Evolutionary conservation across 2,888 invertebrate species (phyloP).

Genomic region (Rhagonycha lutea): DNA sequence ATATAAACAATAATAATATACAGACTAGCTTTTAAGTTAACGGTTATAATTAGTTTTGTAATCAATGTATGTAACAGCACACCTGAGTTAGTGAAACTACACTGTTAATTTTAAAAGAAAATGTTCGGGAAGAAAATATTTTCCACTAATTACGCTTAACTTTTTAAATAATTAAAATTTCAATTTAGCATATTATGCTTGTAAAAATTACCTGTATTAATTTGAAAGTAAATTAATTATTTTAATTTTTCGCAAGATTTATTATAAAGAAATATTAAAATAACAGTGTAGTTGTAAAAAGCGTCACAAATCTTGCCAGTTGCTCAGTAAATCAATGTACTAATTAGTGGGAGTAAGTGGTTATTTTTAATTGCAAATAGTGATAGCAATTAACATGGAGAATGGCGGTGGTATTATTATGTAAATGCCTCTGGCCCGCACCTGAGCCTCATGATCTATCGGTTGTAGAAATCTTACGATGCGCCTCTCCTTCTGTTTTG

Average conservation of each 20-base stretch:
- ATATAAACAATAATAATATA: constrained; percentile 49
- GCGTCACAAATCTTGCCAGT: constrained; percentile 35
- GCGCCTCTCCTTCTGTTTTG: constrained; percentile 21
- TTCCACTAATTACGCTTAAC: neutral
- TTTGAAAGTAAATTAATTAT: neutral
- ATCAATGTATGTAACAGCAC: constrained; percentile 47
- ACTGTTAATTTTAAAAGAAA: constrained; percentile 17
- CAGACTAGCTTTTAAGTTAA: constrained; percentile 49
- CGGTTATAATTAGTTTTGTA: constrained; percentile 53
- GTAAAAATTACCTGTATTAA: neutral
- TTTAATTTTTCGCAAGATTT: neutral
- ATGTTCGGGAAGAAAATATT: neutral
- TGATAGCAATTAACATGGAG: constrained; percentile 41
- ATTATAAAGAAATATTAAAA: constrained; percentile 1
- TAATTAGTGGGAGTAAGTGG: constrained; percentile 38
- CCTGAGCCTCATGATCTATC: constrained; percentile 30
- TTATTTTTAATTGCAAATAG: constrained; percentile 45
- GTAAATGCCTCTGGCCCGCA: constrained; percentile 28
- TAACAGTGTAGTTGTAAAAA: constrained; percentile 31
- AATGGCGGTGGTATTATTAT: constrained; percentile 32
- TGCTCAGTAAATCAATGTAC: constrained; percentile 39
- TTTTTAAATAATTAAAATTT: neutral
- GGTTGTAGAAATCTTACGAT: constrained; percentile 20
- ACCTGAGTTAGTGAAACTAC: constrained; percentile 44
- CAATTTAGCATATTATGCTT: neutral